Base-by-base conservation (phyloP, 2,888 invertebrate genomes). In the Hesperia comma region DNA sequence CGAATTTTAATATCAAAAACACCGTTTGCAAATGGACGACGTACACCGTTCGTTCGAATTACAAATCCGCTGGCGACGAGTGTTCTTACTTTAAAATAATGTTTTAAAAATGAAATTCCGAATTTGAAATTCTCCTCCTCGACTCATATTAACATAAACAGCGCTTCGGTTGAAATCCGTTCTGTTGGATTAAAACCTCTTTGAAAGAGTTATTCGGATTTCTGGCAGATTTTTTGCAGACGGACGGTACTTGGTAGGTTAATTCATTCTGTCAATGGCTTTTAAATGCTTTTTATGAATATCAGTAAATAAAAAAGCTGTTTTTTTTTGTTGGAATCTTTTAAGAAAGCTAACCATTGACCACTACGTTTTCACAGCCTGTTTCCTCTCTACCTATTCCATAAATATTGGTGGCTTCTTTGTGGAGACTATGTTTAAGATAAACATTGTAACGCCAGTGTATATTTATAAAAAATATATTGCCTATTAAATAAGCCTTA, bases 11-110 rank as follows among this genome's bases (percentile, higher is more conserved):
- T 66, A 64, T 56, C 26, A 54, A 53, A 55, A 66, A 54, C 58
- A 58, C 53, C 58, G 58, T 66, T 66, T 66, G 58, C 53, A 60
- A 66, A 54, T 58, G 60, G 60, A 49, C 46, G 60, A 17, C 49
- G 49, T 33, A 61, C 17, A 61, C 19, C 33, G 33, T 55, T 66
- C 54, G 43, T 67, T 61, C 66, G 66, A 67, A 67, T 67, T 67
- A 67, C 66, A 67, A 67, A 67, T 67, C 55, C 43, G 66, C 58
- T 32, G 58, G 37, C 66, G 66, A 61, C 66, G 66, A 66, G 60
- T 66, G 66, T 67, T 67, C 60, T 67, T 67, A 55, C 54, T 60
- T 54, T 67, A 67, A 67, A 61, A 67, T 67, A 67, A 67, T 67
- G 61, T 61, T 67, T 61, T 67, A 43, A 67, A 62, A 66, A 58